phyloP scores from a whole-genome alignment of 1,140 invertebrate genomes.

The Solenopsis invicta region DNA sequence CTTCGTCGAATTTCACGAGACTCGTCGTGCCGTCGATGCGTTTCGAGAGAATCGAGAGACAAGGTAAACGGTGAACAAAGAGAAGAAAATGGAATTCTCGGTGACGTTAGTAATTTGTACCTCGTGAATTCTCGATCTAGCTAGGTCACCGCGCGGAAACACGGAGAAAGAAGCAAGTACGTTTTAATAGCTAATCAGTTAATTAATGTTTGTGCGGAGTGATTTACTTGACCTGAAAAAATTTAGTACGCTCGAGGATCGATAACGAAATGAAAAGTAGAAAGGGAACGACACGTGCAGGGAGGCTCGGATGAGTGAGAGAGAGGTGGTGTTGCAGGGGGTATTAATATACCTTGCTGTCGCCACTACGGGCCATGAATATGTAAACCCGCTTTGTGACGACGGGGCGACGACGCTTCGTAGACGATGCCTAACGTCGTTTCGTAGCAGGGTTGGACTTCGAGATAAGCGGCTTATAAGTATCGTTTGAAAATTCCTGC shows the following conservation, averaged over 20 bases:
- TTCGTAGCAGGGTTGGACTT: conserved; percentile 65
- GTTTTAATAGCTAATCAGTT: conserved; percentile 11
- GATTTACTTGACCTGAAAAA: neutral
- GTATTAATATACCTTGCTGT: conserved; percentile 75
- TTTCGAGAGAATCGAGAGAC: neutral
- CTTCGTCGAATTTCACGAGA: neutral
- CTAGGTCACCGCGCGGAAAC: neutral
- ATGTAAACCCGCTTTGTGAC: conserved; percentile 78
- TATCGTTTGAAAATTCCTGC: conserved; percentile 66
- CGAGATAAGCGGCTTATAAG: conserved; percentile 73
- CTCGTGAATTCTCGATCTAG: neutral
- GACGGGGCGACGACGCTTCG: conserved; percentile 69
- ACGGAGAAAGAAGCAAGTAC: neutral
- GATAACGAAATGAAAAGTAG: conserved; percentile 16
- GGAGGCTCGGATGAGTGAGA: neutral
- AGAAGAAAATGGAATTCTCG: conserved; percentile 34
- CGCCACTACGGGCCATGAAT: conserved; percentile 72
- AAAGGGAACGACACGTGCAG: conserved; percentile 9
- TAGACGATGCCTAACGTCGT: conserved; percentile 72
- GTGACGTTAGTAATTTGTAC: neutral
- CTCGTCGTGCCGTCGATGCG: conserved; percentile 11
- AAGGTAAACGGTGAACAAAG: neutral
- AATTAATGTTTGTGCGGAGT: conserved; percentile 1
- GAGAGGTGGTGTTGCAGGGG: conserved; percentile 30
- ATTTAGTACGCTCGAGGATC: neutral